Evolutionary conservation across 2,888 invertebrate genomes (phyloP).

Genomic region (Chalcosyrphus nemorum): DNA sequence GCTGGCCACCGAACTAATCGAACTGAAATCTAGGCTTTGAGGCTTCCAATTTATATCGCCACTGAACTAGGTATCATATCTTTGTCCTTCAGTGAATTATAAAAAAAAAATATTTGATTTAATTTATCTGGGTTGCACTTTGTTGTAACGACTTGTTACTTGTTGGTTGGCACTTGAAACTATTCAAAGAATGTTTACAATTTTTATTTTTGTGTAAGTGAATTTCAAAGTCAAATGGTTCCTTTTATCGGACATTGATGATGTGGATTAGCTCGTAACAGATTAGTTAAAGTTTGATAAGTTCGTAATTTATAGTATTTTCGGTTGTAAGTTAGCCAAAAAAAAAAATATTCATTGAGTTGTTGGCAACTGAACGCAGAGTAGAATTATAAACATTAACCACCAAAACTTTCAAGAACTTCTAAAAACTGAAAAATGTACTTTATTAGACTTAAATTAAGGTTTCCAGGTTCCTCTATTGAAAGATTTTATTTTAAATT

Average conservation of each 20-base stretch:
- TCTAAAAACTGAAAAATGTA: too few relatives aligned
- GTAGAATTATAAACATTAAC: too few relatives aligned
- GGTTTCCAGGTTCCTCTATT: too few relatives aligned
- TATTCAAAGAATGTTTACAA: not conserved
- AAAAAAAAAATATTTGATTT: not conserved
- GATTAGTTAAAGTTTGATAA: conserved; percentile 3
- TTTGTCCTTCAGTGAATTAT: conserved; percentile 13
- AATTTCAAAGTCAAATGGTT: not conserved
- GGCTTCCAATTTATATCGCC: conserved; percentile 12
- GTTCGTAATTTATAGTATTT: not conserved
- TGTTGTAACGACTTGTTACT: not conserved
- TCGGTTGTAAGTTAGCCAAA: not conserved
- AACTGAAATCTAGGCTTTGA: not conserved
- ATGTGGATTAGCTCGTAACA: conserved; percentile 6
- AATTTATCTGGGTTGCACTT: not conserved
- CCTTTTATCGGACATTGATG: conserved; percentile 6
- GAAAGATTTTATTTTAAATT: too few relatives aligned
- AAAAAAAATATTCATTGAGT: not conserved
- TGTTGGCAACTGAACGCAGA: too few relatives aligned
- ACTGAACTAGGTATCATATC: conserved; percentile 2
- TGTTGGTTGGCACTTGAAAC: not conserved
- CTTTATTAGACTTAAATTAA: too few relatives aligned
- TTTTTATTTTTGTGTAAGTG: not conserved
- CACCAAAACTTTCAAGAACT: too few relatives aligned
- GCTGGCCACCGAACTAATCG: not conserved